Base-by-base conservation (phyloP, 2,113 vertebrate genomes). In the Chloroceryle aenea region DNA sequence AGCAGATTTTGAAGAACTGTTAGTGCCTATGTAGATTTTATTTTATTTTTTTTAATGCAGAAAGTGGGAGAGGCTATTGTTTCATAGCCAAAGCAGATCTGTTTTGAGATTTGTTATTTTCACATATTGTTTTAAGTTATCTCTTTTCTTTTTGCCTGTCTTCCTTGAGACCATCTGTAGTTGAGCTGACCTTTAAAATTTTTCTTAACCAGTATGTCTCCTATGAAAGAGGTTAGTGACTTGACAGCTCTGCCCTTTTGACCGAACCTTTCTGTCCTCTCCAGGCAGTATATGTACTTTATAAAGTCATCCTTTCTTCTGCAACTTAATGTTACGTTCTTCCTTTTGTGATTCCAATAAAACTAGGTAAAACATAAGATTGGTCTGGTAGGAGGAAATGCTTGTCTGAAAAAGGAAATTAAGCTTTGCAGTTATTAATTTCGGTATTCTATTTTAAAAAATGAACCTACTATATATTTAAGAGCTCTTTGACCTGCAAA, bases 231-330 rank as follows among this genome's bases (percentile, higher is more conserved):
- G 38, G 16, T 81, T 47, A 32, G 12, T 92, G 82, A 64, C 52
- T 94, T 93, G 87, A 61, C 79, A 84, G 68, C 72, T 90, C 47
- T 95, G 73, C 83, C 83, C 92, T 96, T 96, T 90, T 93, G 92
- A 86, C 75, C 5, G 0, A 55, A 55, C 42, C 34, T 74, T 71
- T 89, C 53, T 63, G 71, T 88, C 40, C 38, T 93, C 32, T 83
- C 4, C 34, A 56, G 90, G 68, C 48, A 68, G 7, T 50, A 30
- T 6, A 84, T 38, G 64, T 83, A 85, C 64, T 83, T 85, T 1
- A 17, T 68, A 68, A 89, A 94, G 32, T 59, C 47, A 21, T 67
- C 18, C 14, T 74, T 91, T 77, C 55, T 81, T 43, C 52, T 6
- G 6, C 34, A 67, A 4, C 17, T 79, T 67, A 34, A 20, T 21